phyloP scores from a whole-genome alignment of 2,888 invertebrate genomes.

The Thysanoteuthis rhombus region DNA sequence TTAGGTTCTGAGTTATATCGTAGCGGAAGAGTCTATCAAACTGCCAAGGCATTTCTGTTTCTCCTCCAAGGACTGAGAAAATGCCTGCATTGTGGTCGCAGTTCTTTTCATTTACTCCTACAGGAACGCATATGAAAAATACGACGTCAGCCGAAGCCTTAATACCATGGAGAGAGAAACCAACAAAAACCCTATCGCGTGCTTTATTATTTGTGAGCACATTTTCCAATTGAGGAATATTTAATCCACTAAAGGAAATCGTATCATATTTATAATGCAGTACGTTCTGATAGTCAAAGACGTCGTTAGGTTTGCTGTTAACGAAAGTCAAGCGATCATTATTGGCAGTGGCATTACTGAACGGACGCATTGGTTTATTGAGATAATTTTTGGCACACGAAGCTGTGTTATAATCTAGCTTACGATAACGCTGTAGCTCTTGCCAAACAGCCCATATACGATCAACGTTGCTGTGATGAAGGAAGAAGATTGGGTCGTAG shows the following conservation, averaged over 20 bases:
- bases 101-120: not conserved
- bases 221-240: constrained; percentile 39
- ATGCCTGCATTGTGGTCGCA: constrained; percentile 32
- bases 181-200: constrained; percentile 35
- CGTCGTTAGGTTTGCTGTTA: constrained; percentile 37
- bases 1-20: constrained; percentile 25
- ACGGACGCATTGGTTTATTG: constrained; percentile 36
- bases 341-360: constrained; percentile 35
- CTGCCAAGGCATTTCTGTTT: constrained; percentile 30
- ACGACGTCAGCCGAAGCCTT: constrained; percentile 38
- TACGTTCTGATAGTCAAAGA: constrained; percentile 42
- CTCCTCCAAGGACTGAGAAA: constrained; percentile 33
- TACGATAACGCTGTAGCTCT: constrained; percentile 31
- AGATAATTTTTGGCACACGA: constrained; percentile 25
- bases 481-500: constrained; percentile 42
- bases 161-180: constrained; percentile 38
- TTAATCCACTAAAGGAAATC: constrained; percentile 40
- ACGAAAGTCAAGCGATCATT: constrained; percentile 39
- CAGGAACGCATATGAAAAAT: constrained; percentile 35
- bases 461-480: constrained; percentile 39
- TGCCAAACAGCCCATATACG: constrained; percentile 34
- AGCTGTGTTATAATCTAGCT: constrained; percentile 31
- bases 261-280: constrained; percentile 41
- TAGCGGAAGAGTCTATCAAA: constrained; percentile 35
- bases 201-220: constrained; percentile 22